Base-by-base conservation (phyloP, 2,888 invertebrate genomes). In the Tetrapedia diversipes region DNA sequence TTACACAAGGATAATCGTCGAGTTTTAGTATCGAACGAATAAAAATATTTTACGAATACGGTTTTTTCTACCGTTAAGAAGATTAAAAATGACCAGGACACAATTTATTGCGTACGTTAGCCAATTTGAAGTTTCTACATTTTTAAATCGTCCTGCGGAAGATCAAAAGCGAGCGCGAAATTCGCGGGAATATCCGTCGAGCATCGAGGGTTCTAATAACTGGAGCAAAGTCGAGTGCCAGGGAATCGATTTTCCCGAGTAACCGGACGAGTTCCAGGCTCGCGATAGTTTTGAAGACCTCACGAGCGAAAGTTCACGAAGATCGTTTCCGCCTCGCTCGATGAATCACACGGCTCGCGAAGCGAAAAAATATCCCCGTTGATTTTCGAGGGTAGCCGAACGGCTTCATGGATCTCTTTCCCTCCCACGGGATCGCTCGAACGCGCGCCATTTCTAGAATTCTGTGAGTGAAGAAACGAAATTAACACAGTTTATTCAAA, bases 321-420 rank as follows among this genome's bases (percentile, higher is more conserved):
- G 54, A 66, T 73, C 73, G 51, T 75, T 74, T 75, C 65, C 51
- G 65, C 47, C 47, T 65, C 32, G 75, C 34, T 54, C 65, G 39
- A 75, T 64, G 64, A 72, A 57, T 73, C 74, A 27, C 54, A 32
- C 54, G 72, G 24, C 37, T 37, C 54, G 34, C 32, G 32, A 49
- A 49, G 47, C 16, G 72, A 56, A 63, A 72, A 56, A 54, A 69
- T 37, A 60, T 27, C n/a, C 39, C 41, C 19, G 37, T 39, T 27
- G 10, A 19, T 24, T 41, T 49, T n/a, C 60, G 24, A 24, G 39
- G n/a, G 16, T n/a, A 27, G 45, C 37, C 45, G 45, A 43, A 61
- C n/a, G 19, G 47, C 22, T 47, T 61, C 41, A 61, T 39, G 39
- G 53, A 19, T n/a, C 6, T 32, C 16, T 6, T 8, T 47, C 24